These are phyloP conservation scores for Sericinus montela DNA, from an alignment of 2,888 invertebrate genomes.

Conservation along the genomic window DNA sequence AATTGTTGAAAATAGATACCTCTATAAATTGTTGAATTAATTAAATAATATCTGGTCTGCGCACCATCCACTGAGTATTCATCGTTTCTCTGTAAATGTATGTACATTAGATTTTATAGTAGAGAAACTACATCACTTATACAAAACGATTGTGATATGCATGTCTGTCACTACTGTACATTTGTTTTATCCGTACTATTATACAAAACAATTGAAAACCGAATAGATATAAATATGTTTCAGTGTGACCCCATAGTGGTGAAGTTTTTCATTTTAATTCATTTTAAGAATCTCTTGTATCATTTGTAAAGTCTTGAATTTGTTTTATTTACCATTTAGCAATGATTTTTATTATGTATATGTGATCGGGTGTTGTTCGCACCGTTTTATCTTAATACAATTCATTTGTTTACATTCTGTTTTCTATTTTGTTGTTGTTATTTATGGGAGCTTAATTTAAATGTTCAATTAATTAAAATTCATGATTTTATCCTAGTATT, in stretches of 20 bases:
- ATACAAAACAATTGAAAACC: neutral
- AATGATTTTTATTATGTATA: conserved; percentile 1
- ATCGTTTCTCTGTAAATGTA: conserved; percentile 12
- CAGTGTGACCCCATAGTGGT: neutral
- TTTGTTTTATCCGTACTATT: neutral
- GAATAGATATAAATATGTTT: conserved; percentile 9
- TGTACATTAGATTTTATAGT: conserved; percentile 18
- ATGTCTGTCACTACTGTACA: conserved; percentile 1
- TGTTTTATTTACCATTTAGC: neutral
- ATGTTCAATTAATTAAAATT: conserved; percentile 26
- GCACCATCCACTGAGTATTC: conserved; percentile 24
- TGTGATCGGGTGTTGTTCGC: conserved; percentile 7
- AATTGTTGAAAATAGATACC: conserved; percentile 52
- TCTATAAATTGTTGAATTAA: conserved; percentile 39
- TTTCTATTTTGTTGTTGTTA: conserved; percentile 52
- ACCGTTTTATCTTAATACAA: conserved; percentile 6
- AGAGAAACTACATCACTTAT: conserved; percentile 2
- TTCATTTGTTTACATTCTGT: conserved; percentile 17
- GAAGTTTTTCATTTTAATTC: neutral
- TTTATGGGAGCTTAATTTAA: conserved; percentile 43
- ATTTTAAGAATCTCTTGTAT: conserved; percentile 4
- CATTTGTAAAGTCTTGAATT: neutral
- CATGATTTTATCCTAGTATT: conserved; percentile 25
- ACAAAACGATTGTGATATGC: conserved; percentile 12
- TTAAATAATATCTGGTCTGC: conserved; percentile 29